Percentiles rank a stretch among this genome's conserved stretches.
These are phyloP conservation scores for Sphaerodactylus townsendi DNA, from an alignment of 2,113 vertebrate species.

Conservation along the genomic window DNA sequence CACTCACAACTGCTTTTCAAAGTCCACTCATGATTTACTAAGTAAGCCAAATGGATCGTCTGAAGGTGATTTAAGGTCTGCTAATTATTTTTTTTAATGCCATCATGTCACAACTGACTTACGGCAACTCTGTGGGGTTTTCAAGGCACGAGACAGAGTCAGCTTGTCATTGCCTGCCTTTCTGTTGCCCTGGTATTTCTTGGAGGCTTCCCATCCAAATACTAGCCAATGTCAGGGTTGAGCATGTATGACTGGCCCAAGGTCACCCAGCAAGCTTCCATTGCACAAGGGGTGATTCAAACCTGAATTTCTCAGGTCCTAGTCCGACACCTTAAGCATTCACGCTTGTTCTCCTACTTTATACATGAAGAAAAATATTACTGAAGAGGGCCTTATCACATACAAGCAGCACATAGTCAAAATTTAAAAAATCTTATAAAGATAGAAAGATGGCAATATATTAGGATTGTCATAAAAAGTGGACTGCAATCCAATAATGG, in stretches of 20 bases:
- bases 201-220: too few species aligned
- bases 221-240: too few species aligned
- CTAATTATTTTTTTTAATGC: not conserved
- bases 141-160: too few species aligned
- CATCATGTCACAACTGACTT: too few species aligned
- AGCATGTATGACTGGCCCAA: too few species aligned
- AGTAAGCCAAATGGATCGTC: constrained; percentile 43
- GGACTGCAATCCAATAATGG: constrained; percentile 15
- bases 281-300: too few species aligned
- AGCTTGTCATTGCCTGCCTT: too few species aligned
- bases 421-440: constrained; percentile 36
- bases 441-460: constrained; percentile 56
- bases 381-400: constrained; percentile 8
- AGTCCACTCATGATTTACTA: constrained; percentile 48
- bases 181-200: too few species aligned
- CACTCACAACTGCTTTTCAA: constrained; percentile 40
- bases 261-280: too few species aligned
- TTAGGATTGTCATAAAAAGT: constrained; percentile 37
- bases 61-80: constrained; percentile 46
- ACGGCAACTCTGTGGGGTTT: too few species aligned
- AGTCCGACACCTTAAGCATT: too few species aligned
- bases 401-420: constrained; percentile 37
- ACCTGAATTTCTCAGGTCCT: too few species aligned
- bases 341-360: not conserved
- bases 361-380: constrained; percentile 40